These are phyloP conservation scores for Limonius californicus DNA, from an alignment of 1,140 invertebrate species.

Conservation along the genomic window DNA sequence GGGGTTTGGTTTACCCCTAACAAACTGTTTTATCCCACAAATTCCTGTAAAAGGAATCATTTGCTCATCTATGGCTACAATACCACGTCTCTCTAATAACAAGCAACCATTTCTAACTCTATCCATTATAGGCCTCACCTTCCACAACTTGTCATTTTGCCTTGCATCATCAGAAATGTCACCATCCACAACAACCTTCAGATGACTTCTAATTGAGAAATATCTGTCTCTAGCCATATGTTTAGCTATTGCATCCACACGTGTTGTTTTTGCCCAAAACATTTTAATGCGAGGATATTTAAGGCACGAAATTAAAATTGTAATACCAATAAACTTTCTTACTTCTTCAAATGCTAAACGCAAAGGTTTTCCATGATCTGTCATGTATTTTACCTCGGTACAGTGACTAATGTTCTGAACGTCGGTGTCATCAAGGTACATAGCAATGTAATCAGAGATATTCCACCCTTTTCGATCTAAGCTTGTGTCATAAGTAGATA, in stretches of 20 bases:
- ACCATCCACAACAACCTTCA: not conserved
- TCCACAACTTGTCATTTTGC: not conserved
- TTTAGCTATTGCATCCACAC: not conserved
- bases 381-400: conserved; percentile 25
- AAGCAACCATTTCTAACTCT: conserved; percentile 18
- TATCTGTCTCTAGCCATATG: conserved; percentile 23
- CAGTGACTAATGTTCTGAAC: conserved; percentile 23
- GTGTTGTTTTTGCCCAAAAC: conserved; percentile 16
- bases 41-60: conserved; percentile 22
- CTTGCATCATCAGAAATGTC: not conserved
- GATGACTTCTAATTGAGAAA: conserved; percentile 17
- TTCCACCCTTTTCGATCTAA: not conserved
- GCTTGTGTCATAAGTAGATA: not conserved
- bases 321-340: conserved; percentile 24
- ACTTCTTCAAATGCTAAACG: conserved; percentile 22
- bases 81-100: conserved; percentile 3
- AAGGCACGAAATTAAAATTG: conserved; percentile 25
- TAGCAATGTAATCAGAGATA: conserved; percentile 17
- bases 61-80: conserved; percentile 20
- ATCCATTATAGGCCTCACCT: not conserved
- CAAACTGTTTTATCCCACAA: conserved; percentile 18
- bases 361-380: conserved; percentile 21
- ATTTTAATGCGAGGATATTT: conserved; percentile 27
- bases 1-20: conserved; percentile 26
- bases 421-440: conserved; percentile 12